Evolutionary conservation across 2,113 vertebrate genomes (phyloP).

Genomic region (Marcusenius ussheri): DNA sequence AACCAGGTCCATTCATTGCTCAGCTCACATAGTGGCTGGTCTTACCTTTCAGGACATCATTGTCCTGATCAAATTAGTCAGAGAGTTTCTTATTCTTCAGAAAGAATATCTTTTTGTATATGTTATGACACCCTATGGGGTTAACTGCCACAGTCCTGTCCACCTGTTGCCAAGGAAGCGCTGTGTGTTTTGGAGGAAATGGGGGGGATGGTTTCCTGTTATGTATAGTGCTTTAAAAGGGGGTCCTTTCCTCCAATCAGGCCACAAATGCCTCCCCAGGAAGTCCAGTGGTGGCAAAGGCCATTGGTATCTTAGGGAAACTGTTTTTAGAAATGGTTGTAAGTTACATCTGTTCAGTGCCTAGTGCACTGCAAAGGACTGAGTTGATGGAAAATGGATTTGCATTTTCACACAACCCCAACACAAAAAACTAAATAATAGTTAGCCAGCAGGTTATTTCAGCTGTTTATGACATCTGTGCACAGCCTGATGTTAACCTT

Average conservation of each 20-base stretch:
- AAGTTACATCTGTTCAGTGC: conserved; percentile 43
- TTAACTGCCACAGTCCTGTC: conserved; percentile 77
- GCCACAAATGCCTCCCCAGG: conserved; percentile 74
- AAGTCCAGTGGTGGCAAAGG: conserved; percentile 66
- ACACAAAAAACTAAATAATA: neutral
- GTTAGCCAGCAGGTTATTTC: neutral
- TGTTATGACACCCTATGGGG: conserved; percentile 55
- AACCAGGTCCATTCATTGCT: neutral
- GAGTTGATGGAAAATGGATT: neutral
- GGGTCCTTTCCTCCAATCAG: conserved; percentile 80
- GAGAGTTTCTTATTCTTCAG: conserved; percentile 25
- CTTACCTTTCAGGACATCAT: neutral
- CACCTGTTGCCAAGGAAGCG: conserved; percentile 83
- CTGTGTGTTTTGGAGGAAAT: conserved; percentile 94
- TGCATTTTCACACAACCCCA: conserved; percentile 6
- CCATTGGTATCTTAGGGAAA: conserved; percentile 47
- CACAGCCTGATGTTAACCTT: neutral
- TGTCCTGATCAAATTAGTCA: neutral
- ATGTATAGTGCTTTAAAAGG: conserved; percentile 83
- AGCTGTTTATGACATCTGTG: neutral
- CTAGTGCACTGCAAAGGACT: conserved; percentile 29
- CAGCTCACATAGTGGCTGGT: neutral
- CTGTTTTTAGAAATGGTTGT: conserved; percentile 56
- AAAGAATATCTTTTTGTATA: conserved; percentile 31
- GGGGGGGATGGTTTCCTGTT: conserved; percentile 94